Base-by-base conservation (phyloP, 53 echinoderm and acorn worm species). In the Crossaster papposus region DNA sequence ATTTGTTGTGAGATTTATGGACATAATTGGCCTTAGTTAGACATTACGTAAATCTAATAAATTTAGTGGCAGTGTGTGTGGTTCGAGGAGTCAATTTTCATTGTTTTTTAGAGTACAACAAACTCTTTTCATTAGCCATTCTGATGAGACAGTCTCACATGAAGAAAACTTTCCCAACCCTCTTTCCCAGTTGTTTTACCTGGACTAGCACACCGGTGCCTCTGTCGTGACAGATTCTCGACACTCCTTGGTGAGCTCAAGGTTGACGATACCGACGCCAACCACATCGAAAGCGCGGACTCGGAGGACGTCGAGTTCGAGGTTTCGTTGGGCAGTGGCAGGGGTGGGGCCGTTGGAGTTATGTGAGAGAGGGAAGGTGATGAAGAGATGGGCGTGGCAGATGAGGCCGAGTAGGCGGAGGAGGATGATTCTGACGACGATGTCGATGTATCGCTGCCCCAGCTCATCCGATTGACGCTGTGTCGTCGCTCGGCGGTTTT, bases 251-350 rank as follows among this genome's bases (percentile, higher is more conserved):
- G 52, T 71, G 75, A 36, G 75, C 5, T 74, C 75, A 32, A 74
- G 36, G 75, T 33, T 38, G 82, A 82, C 54, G 80, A 80, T 30
- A 81, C 81, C 22, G 81, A 54, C 32, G 81, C 63, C 81, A 81
- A 35, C 81, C 81, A 81, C 35, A 63, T 7, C 0, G 81, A 81
- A 11, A 81, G 81, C 20, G 81, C 35, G 15, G 81, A 81, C n/a
- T n/a, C n/a, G n/a, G 80, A 80, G 17, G 80, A 20, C 30, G 80
- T 80, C 55, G 33, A 14, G 44, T 9, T 7, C 15, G 58, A 71
- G 71, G 71, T 71, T 71, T 29, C 32, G 30, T 7, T 7, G 72
- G 35, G 75, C 13, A 52, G 52, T 4, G 52, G 36, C 14, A 33
- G 35, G 18, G 75, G 75, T 4, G 75, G 75, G 13, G 75, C 75